Conservation (phyloP, 2,888 invertebrate species). For the Hirtodrosophila duncani region DNA sequence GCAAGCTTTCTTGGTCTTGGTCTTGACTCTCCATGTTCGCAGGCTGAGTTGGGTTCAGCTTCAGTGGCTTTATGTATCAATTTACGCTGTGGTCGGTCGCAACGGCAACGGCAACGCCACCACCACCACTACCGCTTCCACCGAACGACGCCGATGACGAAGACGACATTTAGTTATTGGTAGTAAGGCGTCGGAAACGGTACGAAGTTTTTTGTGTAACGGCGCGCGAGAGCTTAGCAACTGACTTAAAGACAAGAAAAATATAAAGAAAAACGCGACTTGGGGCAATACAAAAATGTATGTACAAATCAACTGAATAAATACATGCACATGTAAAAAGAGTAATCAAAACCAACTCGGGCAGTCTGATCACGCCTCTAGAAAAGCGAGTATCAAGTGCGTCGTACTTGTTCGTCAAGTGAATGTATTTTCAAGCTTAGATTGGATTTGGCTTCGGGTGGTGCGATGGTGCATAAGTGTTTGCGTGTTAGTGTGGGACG, state of each 20-base stretch:
- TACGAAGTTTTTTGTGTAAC: slow-evolving; percentile 14
- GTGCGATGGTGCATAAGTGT: too few relatives aligned
- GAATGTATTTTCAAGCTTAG: slow-evolving; percentile 7
- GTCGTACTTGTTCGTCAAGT: slow-evolving; percentile 19
- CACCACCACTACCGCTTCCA: too few relatives aligned
- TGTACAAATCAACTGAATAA: too few relatives aligned
- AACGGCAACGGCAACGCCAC: background rate
- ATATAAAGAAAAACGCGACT: slow-evolving; percentile 21
- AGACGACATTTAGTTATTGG: slow-evolving; percentile 50
- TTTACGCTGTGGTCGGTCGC: slow-evolving; percentile 26
- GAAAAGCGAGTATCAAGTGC: slow-evolving; percentile 19
- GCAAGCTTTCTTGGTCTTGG: slow-evolving; percentile 3
- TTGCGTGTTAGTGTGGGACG: slow-evolving; percentile 8
- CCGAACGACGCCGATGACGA: too few relatives aligned
- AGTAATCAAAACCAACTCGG: background rate
- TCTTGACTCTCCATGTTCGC: slow-evolving; percentile 5
- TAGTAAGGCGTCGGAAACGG: slow-evolving; percentile 37
- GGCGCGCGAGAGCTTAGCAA: slow-evolving; percentile 10
- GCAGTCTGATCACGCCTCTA: slow-evolving; percentile 2
- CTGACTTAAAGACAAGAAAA: slow-evolving; percentile 4
- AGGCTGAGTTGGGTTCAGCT: slow-evolving; percentile 30
- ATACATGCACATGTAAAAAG: slow-evolving; percentile 1
- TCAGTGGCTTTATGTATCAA: slow-evolving; percentile 38
- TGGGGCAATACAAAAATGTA: slow-evolving; percentile 29
- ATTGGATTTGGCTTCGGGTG: slow-evolving; percentile 1